Evolutionary conservation across 2,113 vertebrate genomes (phyloP).

Genomic region (Condylura cristata): DNA sequence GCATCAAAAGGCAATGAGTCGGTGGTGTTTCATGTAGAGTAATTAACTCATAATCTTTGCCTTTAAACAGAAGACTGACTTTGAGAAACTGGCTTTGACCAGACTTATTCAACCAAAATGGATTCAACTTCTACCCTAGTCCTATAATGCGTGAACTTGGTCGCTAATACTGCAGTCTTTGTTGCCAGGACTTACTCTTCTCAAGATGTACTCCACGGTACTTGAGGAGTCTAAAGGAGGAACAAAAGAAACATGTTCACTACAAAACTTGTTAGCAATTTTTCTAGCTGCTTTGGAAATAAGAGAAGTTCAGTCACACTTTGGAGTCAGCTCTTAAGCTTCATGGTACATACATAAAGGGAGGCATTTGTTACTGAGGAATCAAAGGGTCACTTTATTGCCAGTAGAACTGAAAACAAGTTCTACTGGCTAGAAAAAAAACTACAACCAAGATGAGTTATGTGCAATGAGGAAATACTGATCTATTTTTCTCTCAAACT

Average conservation of each 20-base stretch:
- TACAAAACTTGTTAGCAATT: neutral
- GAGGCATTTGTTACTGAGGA: neutral
- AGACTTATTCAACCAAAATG: neutral
- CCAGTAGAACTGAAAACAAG: neutral
- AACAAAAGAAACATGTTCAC: neutral
- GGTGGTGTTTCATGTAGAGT: constrained; percentile 1
- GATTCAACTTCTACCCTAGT: neutral
- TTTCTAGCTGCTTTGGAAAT: neutral
- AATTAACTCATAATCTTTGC: constrained; percentile 3
- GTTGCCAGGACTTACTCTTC: neutral
- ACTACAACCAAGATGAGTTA: neutral
- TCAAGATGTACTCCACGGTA: neutral
- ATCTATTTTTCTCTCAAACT: neutral
- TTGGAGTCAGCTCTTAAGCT: neutral
- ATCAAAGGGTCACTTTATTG: neutral
- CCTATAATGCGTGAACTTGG: neutral
- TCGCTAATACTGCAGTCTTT: neutral
- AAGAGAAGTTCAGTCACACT: neutral
- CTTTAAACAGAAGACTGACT: neutral
- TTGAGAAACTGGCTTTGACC: neutral
- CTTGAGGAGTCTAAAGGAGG: neutral
- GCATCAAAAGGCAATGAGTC: neutral
- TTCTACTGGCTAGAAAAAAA: neutral
- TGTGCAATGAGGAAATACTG: neutral
- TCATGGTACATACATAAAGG: neutral